Conservation (phyloP, 2,113 vertebrate genomes). For the Chaetodon auriga region DNA sequence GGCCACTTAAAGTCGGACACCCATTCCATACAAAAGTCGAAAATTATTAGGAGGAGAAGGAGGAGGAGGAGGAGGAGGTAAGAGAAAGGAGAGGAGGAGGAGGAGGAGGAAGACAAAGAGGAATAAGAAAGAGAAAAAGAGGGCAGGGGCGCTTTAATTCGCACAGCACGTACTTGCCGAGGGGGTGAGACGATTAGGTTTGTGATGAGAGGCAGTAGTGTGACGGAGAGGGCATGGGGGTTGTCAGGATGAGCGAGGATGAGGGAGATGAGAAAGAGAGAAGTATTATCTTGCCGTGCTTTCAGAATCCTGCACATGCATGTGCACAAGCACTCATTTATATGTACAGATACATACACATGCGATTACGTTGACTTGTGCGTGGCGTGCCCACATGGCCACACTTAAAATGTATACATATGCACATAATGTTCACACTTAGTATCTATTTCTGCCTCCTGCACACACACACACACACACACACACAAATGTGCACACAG, state of each 20-base stretch:
- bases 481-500: constrained; percentile 28
- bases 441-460: constrained; percentile 13
- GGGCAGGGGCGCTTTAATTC: constrained; percentile 82
- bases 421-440: constrained; percentile 31
- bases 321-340: constrained; percentile 27
- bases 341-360: constrained; percentile 17
- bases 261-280: constrained; percentile 82
- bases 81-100: constrained; percentile 49
- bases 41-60: constrained; percentile 65
- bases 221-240: constrained; percentile 84
- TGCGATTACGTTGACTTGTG: constrained; percentile 26
- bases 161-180: constrained; percentile 81
- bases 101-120: constrained; percentile 70
- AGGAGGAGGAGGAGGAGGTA: constrained; percentile 48
- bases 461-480: constrained; percentile 35
- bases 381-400: constrained; percentile 3
- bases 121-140: constrained; percentile 72
- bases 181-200: constrained; percentile 85
- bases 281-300: constrained; percentile 71
- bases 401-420: constrained; percentile 22
- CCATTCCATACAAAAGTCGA: constrained; percentile 66
- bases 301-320: constrained; percentile 58
- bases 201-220: constrained; percentile 84
- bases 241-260: constrained; percentile 84
- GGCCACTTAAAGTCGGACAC: constrained; percentile 80